phyloP scores from a whole-genome alignment of 2,888 invertebrate species.

The Hedya salicella region DNA sequence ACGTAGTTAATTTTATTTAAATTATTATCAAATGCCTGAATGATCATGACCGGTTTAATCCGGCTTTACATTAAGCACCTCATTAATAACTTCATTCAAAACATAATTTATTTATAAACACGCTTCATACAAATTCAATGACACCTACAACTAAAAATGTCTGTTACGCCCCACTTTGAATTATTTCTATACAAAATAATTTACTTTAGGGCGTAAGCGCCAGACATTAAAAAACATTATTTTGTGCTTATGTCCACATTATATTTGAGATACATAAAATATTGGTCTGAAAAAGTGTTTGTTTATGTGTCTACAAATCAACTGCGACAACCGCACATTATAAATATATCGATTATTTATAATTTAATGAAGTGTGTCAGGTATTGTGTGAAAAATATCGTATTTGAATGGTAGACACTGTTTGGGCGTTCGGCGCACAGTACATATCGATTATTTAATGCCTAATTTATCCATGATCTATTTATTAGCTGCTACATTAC shows the following conservation, averaged over 20 bases:
- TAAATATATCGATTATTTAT: conserved; percentile 75
- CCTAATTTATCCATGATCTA: too few relatives aligned
- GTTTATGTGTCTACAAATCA: conserved; percentile 77
- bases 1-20: conserved; percentile 39
- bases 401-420: conserved; percentile 59
- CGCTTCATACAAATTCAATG: conserved; percentile 41
- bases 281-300: conserved; percentile 48
- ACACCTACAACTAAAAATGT: conserved; percentile 28
- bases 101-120: conserved; percentile 36
- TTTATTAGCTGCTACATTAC: too few relatives aligned
- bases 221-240: conserved; percentile 24
- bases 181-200: neutral
- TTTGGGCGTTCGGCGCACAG: conserved; percentile 45
- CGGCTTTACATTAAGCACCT: conserved; percentile 40
- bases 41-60: conserved; percentile 34
- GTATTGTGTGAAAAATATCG: conserved; percentile 76
- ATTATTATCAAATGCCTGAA: conserved; percentile 39
- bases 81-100: conserved; percentile 40
- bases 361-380: conserved; percentile 77
- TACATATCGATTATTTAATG: neutral
- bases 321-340: conserved; percentile 70
- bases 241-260: conserved; percentile 9
- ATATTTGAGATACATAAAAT: neutral
- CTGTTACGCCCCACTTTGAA: neutral
- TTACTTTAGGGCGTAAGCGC: conserved; percentile 44